Base-by-base conservation (phyloP, 2,888 invertebrate species). In the Trachelus iudaicus region DNA sequence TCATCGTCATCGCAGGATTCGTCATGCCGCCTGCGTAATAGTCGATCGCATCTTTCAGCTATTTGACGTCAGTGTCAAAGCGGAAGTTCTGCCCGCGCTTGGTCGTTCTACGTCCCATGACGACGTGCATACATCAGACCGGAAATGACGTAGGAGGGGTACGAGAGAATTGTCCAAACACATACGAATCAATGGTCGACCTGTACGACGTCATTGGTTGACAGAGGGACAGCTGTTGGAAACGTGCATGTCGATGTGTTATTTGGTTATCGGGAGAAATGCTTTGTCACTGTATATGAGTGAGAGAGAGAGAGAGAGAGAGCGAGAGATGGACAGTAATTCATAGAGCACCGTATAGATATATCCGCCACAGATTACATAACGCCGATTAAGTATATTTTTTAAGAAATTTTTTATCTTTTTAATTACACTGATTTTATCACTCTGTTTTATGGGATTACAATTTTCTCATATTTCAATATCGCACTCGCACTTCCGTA, bases 21-120 rank as follows among this genome's bases (percentile, higher is more conserved):
- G 56, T 56, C 56, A 56, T 56, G 56, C 56, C 15, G 9, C 23
- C 56, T 23, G 56, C 56, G 6, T 23, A 56, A 56, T 9, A 6
- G 23, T 9, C 56, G 56, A 56, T 23, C 56, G 23, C 56, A 56
- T 75, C 75, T 75, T 75, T 76, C 34, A 31, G n/a, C 78, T 85
- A 85, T 82, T 87, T 85, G 2, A 87, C 81, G 73, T 83, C 87
- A 40, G 81, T 83, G 73, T 86, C 87, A 37, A 83, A 87, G 31
- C 85, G 83, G 34, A 84, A 83, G 69, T 85, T 85, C 75, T 82
- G 83, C 34, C 77, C 79, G 15, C 76, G 69, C 76, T 80, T 82
- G 13, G 78, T 75, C 81, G 83, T 81, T 30, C 68, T 75, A 37
- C 56, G 23, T 23, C 23, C 56, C 56, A 56, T 56, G 56, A 56